Conservation (phyloP, 2,888 invertebrate genomes). For the Drosophila flavopinicola region DNA sequence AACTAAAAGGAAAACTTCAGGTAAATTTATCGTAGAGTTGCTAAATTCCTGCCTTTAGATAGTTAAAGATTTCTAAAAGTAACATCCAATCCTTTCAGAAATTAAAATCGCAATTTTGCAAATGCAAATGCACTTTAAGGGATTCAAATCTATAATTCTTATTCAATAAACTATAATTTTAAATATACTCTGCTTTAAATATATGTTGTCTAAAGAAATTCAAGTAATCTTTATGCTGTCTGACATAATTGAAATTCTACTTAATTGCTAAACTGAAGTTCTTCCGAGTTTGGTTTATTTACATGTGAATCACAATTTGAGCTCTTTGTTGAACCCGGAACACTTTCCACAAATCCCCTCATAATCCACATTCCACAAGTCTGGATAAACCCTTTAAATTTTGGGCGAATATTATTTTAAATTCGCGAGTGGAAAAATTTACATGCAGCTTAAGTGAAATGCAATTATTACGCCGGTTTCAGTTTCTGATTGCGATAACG, state of each 20-base stretch:
- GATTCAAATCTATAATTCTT: too few relatives aligned
- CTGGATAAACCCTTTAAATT: constrained; percentile 11
- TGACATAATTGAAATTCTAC: too few relatives aligned
- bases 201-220: too few relatives aligned
- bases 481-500: constrained; percentile 46
- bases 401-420: constrained; percentile 17
- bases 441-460: constrained; percentile 44
- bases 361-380: neutral
- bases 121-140: too few relatives aligned
- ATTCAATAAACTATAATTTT: too few relatives aligned
- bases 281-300: constrained; percentile 4
- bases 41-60: too few relatives aligned
- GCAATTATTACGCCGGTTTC: constrained; percentile 27
- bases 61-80: too few relatives aligned
- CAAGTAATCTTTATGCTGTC: too few relatives aligned
- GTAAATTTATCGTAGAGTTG: too few relatives aligned
- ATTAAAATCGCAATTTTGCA: too few relatives aligned
- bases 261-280: neutral
- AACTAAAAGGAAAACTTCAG: too few relatives aligned
- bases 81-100: too few relatives aligned
- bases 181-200: neutral
- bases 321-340: constrained; percentile 6
- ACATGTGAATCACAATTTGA: neutral
- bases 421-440: constrained; percentile 41
- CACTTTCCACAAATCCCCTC: neutral